Evolutionary conservation across 2,113 vertebrate species (phyloP).

Genomic region (Alligator sinensis): DNA sequence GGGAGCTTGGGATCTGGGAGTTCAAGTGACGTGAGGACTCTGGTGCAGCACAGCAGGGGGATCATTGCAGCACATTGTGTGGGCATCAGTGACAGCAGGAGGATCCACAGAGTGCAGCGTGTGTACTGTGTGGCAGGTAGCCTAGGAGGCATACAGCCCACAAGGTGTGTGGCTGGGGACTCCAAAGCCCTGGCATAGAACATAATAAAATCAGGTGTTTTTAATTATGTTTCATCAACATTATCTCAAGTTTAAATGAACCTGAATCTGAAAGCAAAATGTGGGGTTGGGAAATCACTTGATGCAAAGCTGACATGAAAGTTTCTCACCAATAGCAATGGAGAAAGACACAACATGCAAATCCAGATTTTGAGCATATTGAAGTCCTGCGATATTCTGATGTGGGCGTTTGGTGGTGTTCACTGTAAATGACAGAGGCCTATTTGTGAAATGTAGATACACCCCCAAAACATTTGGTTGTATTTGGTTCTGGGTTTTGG

Average conservation of each 20-base stretch:
- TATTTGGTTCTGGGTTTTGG: not conserved
- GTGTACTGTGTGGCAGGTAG: no score
- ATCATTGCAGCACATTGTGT: no score
- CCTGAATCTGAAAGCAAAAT: not conserved
- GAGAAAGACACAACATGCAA: not conserved
- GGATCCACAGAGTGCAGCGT: no score
- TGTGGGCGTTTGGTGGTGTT: rapidly evolving
- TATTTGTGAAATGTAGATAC: not conserved
- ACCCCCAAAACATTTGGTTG: not conserved
- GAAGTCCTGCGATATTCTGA: not conserved
- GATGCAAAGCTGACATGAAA: rapidly evolving
- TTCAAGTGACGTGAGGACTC: no score
- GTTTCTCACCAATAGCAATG: not conserved
- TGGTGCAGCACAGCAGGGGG: no score
- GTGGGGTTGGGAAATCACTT: not conserved
- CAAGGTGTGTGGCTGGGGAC: no score
- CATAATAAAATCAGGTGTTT: not conserved
- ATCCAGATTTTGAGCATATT: not conserved
- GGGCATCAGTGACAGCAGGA: no score
- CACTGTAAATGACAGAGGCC: not conserved
- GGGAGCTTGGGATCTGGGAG: no score
- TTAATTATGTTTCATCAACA: not conserved
- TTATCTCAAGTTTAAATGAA: not conserved
- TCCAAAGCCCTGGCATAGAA: not conserved
- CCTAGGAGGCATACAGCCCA: no score